Conservation (phyloP, 1,140 invertebrate species). For the Halictus rubicundus region DNA sequence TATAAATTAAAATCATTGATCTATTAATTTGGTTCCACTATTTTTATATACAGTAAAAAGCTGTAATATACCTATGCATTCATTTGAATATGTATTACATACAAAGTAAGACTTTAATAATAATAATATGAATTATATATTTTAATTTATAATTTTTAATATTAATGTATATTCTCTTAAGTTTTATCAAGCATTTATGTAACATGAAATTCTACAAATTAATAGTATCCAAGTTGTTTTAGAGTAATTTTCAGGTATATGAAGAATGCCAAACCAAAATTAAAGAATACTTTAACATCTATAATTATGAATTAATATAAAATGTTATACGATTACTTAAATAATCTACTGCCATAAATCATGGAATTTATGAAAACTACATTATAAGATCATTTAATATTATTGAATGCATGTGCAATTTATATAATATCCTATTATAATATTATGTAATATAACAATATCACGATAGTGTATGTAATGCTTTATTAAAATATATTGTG, state of each 20-base stretch:
- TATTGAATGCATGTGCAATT: neutral
- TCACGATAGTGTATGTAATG: conserved; percentile 5
- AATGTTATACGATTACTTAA: neutral
- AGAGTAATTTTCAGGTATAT: neutral
- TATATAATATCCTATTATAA: neutral
- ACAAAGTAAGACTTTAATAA: too few species aligned
- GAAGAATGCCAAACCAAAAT: neutral
- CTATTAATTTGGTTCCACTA: neutral
- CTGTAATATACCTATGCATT: too few species aligned
- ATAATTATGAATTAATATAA: neutral
- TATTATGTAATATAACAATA: neutral
- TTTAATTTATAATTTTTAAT: too few species aligned
- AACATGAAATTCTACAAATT: neutral
- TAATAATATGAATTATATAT: too few species aligned
- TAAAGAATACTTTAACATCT: neutral
- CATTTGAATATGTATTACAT: too few species aligned
- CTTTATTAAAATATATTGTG: neutral
- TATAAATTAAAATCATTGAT: neutral
- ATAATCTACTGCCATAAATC: conserved; percentile 19
- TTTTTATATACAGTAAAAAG: too few species aligned
- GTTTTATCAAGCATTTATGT: neutral
- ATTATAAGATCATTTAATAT: neutral
- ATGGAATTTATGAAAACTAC: neutral
- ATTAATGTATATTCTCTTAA: too few species aligned
- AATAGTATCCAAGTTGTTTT: neutral